Conservation (phyloP, 2,888 invertebrate species). For the Platycheirus albimanus region DNA sequence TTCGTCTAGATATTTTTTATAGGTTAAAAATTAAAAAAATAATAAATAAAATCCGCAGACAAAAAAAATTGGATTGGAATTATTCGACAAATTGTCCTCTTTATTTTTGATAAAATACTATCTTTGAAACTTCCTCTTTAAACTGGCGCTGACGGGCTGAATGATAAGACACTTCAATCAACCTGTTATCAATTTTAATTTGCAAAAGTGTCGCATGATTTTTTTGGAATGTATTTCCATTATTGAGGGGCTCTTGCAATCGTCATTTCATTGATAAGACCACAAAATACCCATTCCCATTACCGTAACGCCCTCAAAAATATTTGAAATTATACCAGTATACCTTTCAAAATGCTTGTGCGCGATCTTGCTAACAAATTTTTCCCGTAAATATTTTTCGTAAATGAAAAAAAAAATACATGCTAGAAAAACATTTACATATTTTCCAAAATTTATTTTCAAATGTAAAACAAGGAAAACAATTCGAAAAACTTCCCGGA, state of each 20-base stretch:
- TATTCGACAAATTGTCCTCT: not conserved
- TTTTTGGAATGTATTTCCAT: not conserved
- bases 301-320: slow-evolving; percentile 30
- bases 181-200: not conserved
- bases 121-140: too few species aligned
- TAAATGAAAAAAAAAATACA: too few species aligned
- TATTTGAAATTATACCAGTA: slow-evolving; percentile 19
- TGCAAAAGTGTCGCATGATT: not conserved
- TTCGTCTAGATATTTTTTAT: not conserved
- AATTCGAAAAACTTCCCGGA: not conserved
- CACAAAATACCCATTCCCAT: slow-evolving; percentile 4
- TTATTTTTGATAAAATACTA: not conserved
- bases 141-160: not conserved
- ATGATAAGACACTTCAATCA: not conserved
- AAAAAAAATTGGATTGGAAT: not conserved
- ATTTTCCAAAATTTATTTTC: slow-evolving; percentile 51
- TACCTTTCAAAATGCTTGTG: slow-evolving; percentile 50
- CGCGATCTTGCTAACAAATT: slow-evolving; percentile 49
- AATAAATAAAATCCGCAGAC: not conserved
- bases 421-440: slow-evolving; percentile 24
- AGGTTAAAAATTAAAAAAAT: not conserved
- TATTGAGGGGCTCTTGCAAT: not conserved
- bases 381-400: not conserved
- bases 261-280: slow-evolving; percentile 36
- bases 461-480: slow-evolving; percentile 37